phyloP scores from a whole-genome alignment of 2,888 invertebrate species.

The Globia sparganii region DNA sequence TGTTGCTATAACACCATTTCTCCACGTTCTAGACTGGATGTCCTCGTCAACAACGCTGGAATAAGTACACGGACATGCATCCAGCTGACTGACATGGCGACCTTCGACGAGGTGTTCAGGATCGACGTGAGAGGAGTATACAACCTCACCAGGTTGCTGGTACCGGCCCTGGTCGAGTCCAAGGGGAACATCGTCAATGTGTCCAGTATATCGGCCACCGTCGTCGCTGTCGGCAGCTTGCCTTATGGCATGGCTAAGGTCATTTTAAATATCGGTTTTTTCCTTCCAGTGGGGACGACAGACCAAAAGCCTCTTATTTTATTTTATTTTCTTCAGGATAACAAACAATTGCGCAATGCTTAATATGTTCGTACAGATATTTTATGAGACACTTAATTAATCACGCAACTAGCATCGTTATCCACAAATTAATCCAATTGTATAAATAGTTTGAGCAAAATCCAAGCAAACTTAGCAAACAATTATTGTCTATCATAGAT shows the following conservation, averaged over 20 bases:
- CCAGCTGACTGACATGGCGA: slow-evolving; percentile 69
- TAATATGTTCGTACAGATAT: no score
- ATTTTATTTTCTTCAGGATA: no score
- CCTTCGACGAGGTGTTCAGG: slow-evolving; percentile 88
- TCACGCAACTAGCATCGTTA: no score
- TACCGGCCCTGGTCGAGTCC: slow-evolving; percentile 91
- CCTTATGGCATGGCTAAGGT: slow-evolving; percentile 97
- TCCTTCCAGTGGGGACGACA: not conserved
- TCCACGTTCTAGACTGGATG: slow-evolving; percentile 52
- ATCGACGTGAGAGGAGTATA: slow-evolving; percentile 91
- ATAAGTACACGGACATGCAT: slow-evolving; percentile 82
- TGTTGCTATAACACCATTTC: not conserved
- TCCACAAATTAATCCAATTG: no score
- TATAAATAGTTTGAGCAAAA: no score
- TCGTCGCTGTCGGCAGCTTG: slow-evolving; percentile 95
- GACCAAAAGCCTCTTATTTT: not conserved
- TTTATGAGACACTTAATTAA: no score
- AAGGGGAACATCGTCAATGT: slow-evolving; percentile 94
- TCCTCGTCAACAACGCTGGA: slow-evolving; percentile 89
- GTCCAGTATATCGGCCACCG: slow-evolving; percentile 91
- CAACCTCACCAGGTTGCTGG: slow-evolving; percentile 92
- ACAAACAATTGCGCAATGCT: no score
- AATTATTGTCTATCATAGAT: no score
- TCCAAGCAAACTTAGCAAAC: no score
- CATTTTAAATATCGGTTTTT: not conserved